These are phyloP conservation scores for Amblyraja radiata DNA, from an alignment of 2,797 vertebrate species.

Conservation along the genomic window DNA sequence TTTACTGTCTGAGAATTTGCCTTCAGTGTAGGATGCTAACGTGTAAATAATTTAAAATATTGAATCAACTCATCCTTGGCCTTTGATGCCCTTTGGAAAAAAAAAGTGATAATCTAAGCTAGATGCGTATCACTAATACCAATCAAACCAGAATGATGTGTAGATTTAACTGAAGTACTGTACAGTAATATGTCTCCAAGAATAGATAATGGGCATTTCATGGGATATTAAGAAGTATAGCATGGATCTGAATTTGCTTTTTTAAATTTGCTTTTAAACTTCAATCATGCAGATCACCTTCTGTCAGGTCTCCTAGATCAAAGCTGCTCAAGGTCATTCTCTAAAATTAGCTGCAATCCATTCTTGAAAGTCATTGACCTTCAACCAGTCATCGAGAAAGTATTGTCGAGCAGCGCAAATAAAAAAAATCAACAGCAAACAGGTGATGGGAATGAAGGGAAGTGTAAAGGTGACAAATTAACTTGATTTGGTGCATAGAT, in stretches of 20 bases:
- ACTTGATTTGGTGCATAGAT: no score
- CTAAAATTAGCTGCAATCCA: no score
- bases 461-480: no score
- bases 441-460: no score
- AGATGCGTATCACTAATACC: background rate
- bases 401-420: no score
- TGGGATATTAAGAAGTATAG: background rate
- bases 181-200: conserved; percentile 13
- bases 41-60: conserved; percentile 51
- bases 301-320: no score
- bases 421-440: no score
- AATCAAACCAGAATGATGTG: background rate
- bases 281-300: no score
- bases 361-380: no score
- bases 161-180: background rate
- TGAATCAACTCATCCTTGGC: conserved; percentile 39
- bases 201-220: background rate
- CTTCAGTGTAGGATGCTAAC: conserved; percentile 44
- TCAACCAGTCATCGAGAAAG: no score
- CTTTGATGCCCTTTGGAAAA: background rate
- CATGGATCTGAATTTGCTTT: background rate
- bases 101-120: background rate
- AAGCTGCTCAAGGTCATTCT: no score
- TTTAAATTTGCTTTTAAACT: no score
- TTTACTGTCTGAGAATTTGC: conserved; percentile 42